Evolutionary conservation across 2,888 invertebrate species (phyloP), one percentile per base, ranked within the genome.

Genomic region (Eupsilia transversa): DNA sequence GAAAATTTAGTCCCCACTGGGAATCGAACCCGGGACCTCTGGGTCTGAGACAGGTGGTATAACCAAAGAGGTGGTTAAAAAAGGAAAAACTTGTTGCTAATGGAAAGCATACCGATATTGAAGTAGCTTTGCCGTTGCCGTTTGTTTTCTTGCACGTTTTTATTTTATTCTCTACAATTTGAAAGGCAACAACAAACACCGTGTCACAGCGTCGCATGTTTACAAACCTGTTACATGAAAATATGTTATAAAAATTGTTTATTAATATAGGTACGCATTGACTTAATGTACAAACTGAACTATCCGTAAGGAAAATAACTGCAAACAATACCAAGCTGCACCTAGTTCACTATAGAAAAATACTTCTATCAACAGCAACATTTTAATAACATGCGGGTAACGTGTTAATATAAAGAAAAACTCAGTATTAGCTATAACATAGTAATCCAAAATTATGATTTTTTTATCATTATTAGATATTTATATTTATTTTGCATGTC

Each of bases 261-360:
- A 54, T 59, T 57, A 49, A 66, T 52, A n/a, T n/a, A n/a, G n/a
- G 30, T 59, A 70, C 46, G 52, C 52, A 73, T 33, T 59, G 35
- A 56, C 54, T 64, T 14, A 61, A 59, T 69, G 23, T n/a, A n/a
- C 65, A 63, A 69, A 57, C 14, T 54, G 20, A 30, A 30, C 52
- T 43, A 64, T 61, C 57, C n/a, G 27, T 35, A 54, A 69, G 59
- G 49, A 56, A 72, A 72, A 70, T 61, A 49, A 52, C 14, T 59
- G 38, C 46, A 59, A 49, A 20, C 30, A 38, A 64, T 38, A 54
- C 33, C 23, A 65, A 43, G 30, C 35, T 46, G 17, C 2, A 14
- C 49, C 33, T 54, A 61, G n/a, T 38, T 14, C 6, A 54, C 23
- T 76, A 38, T 52, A 56, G 6, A 59, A 43, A 54, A 23, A 30